Percentiles rank a stretch among this genome's conserved stretches.
Conservation (phyloP, 1,140 invertebrate genomes). For the Drosophila pruinosa region DNA sequence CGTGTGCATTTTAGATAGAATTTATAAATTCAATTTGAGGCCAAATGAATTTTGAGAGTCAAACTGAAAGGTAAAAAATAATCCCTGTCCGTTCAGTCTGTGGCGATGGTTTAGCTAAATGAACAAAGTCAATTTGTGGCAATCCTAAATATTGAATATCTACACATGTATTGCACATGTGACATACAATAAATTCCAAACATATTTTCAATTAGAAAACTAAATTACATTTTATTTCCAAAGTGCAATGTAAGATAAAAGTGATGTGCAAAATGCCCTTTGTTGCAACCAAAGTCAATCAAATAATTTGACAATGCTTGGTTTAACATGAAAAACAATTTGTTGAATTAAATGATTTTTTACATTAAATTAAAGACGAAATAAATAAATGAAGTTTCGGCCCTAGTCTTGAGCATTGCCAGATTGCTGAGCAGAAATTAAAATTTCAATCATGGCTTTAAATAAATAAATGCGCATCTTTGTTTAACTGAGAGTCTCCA, state of each 20-base stretch:
- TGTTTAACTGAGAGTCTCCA: neutral
- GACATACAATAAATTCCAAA: neutral
- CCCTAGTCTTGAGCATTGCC: neutral
- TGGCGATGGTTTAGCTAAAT: constrained; percentile 2
- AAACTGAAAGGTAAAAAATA: constrained; percentile 13
- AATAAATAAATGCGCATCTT: constrained; percentile 21
- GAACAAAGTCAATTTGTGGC: constrained; percentile 7
- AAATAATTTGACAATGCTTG: no score
- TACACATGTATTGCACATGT: neutral
- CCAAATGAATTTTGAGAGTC: constrained; percentile 35
- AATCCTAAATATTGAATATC: neutral
- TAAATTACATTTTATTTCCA: neutral
- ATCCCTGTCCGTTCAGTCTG: neutral
- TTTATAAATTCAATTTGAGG: constrained; percentile 50
- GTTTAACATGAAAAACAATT: no score
- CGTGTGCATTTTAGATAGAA: constrained; percentile 60
- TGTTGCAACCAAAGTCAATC: no score
- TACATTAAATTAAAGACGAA: neutral
- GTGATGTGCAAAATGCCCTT: no score
- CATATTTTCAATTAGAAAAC: neutral
- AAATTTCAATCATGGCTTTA: neutral
- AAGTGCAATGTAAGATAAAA: no score
- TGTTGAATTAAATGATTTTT: no score
- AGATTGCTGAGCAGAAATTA: neutral
- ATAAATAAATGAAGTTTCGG: no score